Base-by-base conservation (phyloP, 2,113 vertebrate species). In the Pavo muticus region DNA sequence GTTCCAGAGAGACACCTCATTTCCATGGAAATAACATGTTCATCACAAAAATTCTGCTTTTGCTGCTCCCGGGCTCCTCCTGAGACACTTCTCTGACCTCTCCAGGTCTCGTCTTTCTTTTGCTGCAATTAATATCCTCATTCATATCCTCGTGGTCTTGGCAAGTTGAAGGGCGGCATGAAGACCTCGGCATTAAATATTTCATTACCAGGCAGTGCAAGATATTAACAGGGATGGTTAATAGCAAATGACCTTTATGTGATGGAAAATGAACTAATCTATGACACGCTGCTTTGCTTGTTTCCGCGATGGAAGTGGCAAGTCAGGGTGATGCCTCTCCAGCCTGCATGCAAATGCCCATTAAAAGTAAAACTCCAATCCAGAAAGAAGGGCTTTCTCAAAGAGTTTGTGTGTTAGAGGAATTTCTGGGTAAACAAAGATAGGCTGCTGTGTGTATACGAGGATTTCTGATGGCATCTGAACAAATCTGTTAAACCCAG, bases 181-280 rank as follows among this genome's bases (percentile, higher is more conserved):
- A 93, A 90, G 50, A 73, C 44, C 40, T 83, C 57, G 37, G 54
- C 50, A 57, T 92, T 59, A 70, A 91, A 87, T 92, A 84, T 77
- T 93, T 77, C 50, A 91, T 84, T 80, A n/a, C 45, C 69, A 92
- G 60, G 64, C 64, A 71, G 45, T 37, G 40, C 50, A 81, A 77
- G 89, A 29, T 90, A 63, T 86, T 76, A 88, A 61, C 56, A 80
- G 40, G 64, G 76, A 70, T 23, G 25, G 48, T 48, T 92, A 57
- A 77, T 35, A 86, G 86, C 61, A 80, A 86, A 87, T 65, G 64
- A 73, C 37, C 37, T 63, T 84, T 94, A 50, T 81, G 60, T 86
- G 91, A 67, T 47, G 47, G 69, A 69, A 80, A 67, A 90, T 32
- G 8, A 85, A 85, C 67, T 60, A 1, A 47, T 76, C 71, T 79